Evolutionary conservation across 2,113 vertebrate species (phyloP), one percentile per base, ranked within the genome.

Genomic region (Melanostigma gelatinosum): DNA sequence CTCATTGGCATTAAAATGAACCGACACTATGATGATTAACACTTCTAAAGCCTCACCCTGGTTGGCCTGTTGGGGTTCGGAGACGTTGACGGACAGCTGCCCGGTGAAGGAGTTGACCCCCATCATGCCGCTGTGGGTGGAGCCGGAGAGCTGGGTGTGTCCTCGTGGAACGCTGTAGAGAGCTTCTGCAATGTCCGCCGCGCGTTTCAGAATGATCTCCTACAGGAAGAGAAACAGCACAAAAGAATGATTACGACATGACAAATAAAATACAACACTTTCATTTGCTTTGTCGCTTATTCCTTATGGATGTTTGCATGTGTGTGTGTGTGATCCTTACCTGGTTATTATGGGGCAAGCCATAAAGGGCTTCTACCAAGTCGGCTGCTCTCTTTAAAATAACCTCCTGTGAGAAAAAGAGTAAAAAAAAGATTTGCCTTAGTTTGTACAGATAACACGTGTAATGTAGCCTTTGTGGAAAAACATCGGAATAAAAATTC

Each of bases 161-260:
- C 97, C 97, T 84, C 98, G 96, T 3, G 98, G 98, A 38, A 99
- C 97, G 10, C 96, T 99, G 95, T 99, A 99, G n/a, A 99, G 95
- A 2, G 98, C 98, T 93, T 99, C 98, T 0, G 98, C 98, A 0
- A 99, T 99, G 92, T 99, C 98, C 0, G 98, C 98, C 0, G 98
- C 98, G 88, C 97, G 96, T 93, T 99, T 99, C 87, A 99, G 94
- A 88, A 99, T 98, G 85, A 99, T 99, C 93, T 99, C 98, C 98
- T 99, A 12, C 70, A 63, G 60, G 36, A 72, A 27, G 29, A 55
- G 15, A 10, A 18, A 34, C 50, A 8, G 6, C 3, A 9, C 3
- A n/a, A 34, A 60, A 38, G 27, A 70, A 22, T 13, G 57, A 58
- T n/a, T 5, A 29, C 12, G 36, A 63, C 2, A 34, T 6, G 9